A percentile compares a stretch with the other conserved stretches of the same genome.
phyloP scores from a whole-genome alignment of 2,797 vertebrate species.

The Parauchenoglanis ngamensis region DNA sequence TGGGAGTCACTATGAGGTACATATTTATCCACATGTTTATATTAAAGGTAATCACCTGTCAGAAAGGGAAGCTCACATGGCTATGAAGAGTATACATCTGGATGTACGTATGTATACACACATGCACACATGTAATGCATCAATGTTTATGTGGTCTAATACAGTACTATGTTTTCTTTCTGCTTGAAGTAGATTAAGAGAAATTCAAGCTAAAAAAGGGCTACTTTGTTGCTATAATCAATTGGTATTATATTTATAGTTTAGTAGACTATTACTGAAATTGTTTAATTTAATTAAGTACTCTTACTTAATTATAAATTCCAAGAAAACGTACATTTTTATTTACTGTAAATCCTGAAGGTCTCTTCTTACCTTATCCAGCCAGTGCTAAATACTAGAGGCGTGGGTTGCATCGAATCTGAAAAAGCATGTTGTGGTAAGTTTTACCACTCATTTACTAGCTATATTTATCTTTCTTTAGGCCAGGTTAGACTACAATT shows the following conservation, averaged over 20 bases:
- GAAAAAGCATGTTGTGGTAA: background rate
- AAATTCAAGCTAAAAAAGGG: too few relatives aligned
- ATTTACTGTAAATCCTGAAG: background rate
- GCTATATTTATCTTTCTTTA: background rate
- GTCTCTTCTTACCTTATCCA: background rate
- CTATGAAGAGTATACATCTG: constrained; percentile 8
- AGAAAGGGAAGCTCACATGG: background rate
- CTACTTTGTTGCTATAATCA: too few relatives aligned
- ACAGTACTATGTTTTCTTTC: background rate
- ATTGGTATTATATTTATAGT: too few relatives aligned
- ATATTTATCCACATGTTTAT: constrained; percentile 2
- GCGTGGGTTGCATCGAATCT: background rate
- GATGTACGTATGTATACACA: background rate
- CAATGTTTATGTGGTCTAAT: background rate
- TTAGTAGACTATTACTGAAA: background rate
- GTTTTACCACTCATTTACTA: background rate
- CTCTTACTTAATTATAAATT: background rate
- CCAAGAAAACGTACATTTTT: background rate
- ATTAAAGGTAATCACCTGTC: background rate
- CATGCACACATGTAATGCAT: background rate
- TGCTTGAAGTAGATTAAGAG: background rate
- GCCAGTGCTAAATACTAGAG: background rate
- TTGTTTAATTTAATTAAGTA: too few relatives aligned
- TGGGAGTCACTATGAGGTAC: background rate
- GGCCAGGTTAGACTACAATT: background rate